A percentile compares a stretch with the other conserved stretches of the same genome.
Conservation (phyloP, 2,797 vertebrate species). For the Sparus aurata region DNA sequence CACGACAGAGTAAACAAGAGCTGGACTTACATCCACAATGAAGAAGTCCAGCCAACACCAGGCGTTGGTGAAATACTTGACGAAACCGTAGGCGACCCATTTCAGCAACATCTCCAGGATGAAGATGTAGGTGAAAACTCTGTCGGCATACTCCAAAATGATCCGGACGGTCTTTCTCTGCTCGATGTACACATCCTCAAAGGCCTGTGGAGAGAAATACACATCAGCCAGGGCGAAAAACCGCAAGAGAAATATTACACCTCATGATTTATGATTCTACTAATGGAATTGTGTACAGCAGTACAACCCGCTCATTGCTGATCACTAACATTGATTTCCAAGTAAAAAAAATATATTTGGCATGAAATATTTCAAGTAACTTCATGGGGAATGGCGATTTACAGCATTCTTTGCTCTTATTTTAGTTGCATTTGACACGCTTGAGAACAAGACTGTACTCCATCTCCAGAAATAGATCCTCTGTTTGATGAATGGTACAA, state of each 20-base stretch:
- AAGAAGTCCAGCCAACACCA: conserved; percentile 99
- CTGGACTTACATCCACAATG: conserved; percentile 98
- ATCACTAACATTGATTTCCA: conserved; percentile 44
- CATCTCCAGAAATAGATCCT: conserved; percentile 66
- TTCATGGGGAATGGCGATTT: conserved; percentile 12
- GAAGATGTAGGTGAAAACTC: conserved; percentile 99
- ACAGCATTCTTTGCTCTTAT: conserved; percentile 44
- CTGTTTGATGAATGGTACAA: conserved; percentile 65
- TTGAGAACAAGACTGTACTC: conserved; percentile 49
- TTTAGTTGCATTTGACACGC: conserved; percentile 61
- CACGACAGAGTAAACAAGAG: conserved; percentile 54
- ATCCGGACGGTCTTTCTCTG: conserved; percentile 95
- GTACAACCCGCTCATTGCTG: conserved; percentile 15
- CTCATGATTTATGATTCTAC: conserved; percentile 40
- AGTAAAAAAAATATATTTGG: neutral
- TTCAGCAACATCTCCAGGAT: conserved; percentile 99
- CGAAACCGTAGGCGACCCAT: conserved; percentile 98
- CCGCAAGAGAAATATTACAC: neutral
- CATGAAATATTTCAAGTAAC: conserved; percentile 25
- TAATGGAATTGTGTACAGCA: conserved; percentile 45
- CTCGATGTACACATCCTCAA: conserved; percentile 99
- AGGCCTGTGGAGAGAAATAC: conserved; percentile 86
- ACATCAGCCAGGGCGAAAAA: conserved; percentile 11
- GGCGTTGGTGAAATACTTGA: conserved; percentile 99
- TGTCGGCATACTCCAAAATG: conserved; percentile 96